Base-by-base conservation (phyloP, 2,113 vertebrate species). In the Crotalus helleri region DNA sequence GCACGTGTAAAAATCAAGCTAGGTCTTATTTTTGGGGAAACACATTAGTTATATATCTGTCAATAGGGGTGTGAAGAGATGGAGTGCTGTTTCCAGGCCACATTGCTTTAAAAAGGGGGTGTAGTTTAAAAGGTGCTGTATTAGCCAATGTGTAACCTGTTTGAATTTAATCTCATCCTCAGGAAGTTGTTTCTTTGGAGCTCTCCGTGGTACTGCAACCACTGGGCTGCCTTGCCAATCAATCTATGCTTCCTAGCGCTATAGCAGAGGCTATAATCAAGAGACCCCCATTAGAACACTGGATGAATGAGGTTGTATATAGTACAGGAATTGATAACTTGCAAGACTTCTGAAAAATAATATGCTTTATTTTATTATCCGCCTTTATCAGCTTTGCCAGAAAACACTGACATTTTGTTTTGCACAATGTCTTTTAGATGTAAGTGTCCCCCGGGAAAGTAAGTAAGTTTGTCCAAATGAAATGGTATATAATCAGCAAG, bases 401-500 rank as follows among this genome's bases (percentile, higher is more conserved):
- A 85, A 61, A 85, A 85, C 11, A 26, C 33, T 1, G 44, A 46
- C 24, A 24, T 61, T 69, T 69, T 92, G 44, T 81, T 86, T 90
- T 90, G 55, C 44, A 23, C 39, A 46, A 46, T 89, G 92, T n/a
- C 55, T 86, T 93, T 88, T 21, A 94, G 94, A 90, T 92, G 81
- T 87, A 51, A 92, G 95, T 93, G 94, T 89, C 69, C 90, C 91
- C 64, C 92, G 88, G 86, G 93, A 93, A 95, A 95, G 94, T 74
- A 95, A 96, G 93, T 93, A 90, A 93, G 92, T 95, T 23, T 0
- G 10, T 88, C 93, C 92, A 46, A 3, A 87, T 64, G 94, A 94
- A 93, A 95, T 95, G 94, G 92, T 94, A 74, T 96, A 94, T 96
- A 97, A 97, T 97, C 97, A 96, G 94, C 94, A 95, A 92, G 94